A percentile compares a stretch with the other conserved stretches of the same genome.
phyloP scores from a whole-genome alignment of 2,797 vertebrate genomes.

The Rachycentron canadum region DNA sequence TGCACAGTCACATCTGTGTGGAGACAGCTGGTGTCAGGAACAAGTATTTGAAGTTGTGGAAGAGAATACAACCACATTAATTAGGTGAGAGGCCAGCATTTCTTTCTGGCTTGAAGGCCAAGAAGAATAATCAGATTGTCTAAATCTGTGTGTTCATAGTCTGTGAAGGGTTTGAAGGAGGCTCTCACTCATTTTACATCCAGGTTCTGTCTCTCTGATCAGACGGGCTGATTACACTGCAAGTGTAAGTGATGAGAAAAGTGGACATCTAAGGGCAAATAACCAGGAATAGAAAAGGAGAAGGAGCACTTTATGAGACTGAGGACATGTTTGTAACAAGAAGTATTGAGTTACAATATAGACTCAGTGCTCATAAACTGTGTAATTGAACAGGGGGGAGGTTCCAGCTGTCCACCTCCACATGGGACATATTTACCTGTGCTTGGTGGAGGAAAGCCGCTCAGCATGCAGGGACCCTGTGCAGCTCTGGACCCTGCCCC shows the following conservation, averaged over 20 bases:
- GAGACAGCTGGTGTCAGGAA: slow-evolving; percentile 52
- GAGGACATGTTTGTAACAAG: slow-evolving; percentile 22
- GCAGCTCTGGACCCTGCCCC: slow-evolving; percentile 43
- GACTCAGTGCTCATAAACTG: slow-evolving; percentile 61
- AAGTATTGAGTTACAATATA: slow-evolving; percentile 31
- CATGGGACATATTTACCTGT: slow-evolving; percentile 60
- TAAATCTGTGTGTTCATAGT: slow-evolving; percentile 27
- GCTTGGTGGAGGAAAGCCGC: slow-evolving; percentile 43
- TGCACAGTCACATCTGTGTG: slow-evolving; percentile 45
- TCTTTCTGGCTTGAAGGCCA: slow-evolving; percentile 34
- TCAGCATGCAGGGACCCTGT: slow-evolving; percentile 34
- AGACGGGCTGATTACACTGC: slow-evolving; percentile 12
- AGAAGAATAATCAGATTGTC: slow-evolving; percentile 27
- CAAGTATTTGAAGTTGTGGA: slow-evolving; percentile 39
- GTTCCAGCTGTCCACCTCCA: slow-evolving; percentile 47
- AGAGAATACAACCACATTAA: slow-evolving; percentile 36
- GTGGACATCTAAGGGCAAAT: neutral
- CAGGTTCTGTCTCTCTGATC: slow-evolving; percentile 12
- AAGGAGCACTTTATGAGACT: slow-evolving; percentile 22
- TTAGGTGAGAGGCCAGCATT: slow-evolving; percentile 23
- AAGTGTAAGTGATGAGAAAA: slow-evolving; percentile 20
- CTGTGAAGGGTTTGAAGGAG: slow-evolving; percentile 7
- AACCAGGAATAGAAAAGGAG: slow-evolving; percentile 17
- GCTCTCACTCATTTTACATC: neutral
- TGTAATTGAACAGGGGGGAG: slow-evolving; percentile 22